A percentile compares a stretch with the other conserved stretches of the same genome.
These are phyloP conservation scores for Cydia pomonella DNA, from an alignment of 1,140 invertebrate species.

Conservation along the genomic window DNA sequence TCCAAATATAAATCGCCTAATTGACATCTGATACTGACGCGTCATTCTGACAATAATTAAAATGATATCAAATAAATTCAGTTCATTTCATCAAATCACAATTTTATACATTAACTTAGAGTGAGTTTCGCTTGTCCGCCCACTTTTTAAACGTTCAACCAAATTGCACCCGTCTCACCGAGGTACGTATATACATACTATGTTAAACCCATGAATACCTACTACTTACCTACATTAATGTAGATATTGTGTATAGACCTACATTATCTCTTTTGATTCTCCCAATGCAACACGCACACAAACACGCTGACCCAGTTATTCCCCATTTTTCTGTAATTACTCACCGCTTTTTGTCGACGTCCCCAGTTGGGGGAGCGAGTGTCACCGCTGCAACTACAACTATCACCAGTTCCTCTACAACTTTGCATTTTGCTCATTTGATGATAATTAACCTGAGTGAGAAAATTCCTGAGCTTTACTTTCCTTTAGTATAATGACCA, in stretches of 20 bases:
- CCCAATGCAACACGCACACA: conserved; percentile 52
- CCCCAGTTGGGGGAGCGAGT: conserved; percentile 49
- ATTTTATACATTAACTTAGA: no score
- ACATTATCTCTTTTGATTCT: neutral
- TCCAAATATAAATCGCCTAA: no score
- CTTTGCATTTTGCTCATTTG: neutral
- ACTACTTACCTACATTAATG: no score
- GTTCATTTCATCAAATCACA: no score
- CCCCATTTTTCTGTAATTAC: conserved; percentile 77
- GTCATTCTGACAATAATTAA: no score
- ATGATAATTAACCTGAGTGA: neutral
- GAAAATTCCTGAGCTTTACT: neutral
- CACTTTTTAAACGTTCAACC: no score
- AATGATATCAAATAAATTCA: no score
- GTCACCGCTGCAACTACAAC: conserved; percentile 42
- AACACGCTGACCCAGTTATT: conserved; percentile 66
- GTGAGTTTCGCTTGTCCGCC: no score
- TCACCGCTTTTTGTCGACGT: conserved; percentile 63
- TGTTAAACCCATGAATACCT: no score
- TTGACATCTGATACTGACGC: no score
- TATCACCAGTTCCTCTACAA: neutral
- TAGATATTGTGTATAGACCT: neutral
- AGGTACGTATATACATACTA: no score
- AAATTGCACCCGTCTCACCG: no score
- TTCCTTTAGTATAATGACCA: neutral